Evolutionary conservation across 2,113 vertebrate species (phyloP).

Genomic region (Pelusios castaneus): DNA sequence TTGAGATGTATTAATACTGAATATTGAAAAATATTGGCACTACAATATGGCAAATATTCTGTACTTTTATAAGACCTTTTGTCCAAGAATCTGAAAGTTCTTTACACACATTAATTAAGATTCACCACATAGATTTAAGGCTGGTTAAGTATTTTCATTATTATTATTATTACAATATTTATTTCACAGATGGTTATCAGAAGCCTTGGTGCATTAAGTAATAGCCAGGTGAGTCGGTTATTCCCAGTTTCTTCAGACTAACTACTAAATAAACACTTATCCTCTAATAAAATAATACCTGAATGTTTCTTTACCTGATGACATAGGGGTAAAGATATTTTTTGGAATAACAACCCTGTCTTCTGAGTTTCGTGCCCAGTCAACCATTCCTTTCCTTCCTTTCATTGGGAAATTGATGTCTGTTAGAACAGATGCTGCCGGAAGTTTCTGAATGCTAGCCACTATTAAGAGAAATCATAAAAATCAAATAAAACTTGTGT

Average conservation of each 20-base stretch:
- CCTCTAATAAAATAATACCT: neutral
- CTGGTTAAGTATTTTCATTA: neutral
- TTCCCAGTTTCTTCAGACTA: neutral
- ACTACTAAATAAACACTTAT: neutral
- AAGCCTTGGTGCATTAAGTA: neutral
- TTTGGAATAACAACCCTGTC: constrained; percentile 98
- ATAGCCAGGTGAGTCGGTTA: neutral
- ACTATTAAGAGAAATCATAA: constrained; percentile 79
- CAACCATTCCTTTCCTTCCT: constrained; percentile 99
- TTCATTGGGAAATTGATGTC: constrained; percentile 99
- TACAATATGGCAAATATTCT: neutral
- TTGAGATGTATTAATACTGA: neutral
- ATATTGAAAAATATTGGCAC: neutral
- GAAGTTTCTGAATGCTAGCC: constrained; percentile 98
- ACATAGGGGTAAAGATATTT: constrained; percentile 93
- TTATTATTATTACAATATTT: neutral
- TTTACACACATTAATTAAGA: neutral
- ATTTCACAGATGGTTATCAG: neutral
- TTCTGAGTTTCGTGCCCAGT: constrained; percentile 99
- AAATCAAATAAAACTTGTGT: neutral
- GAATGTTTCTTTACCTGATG: constrained; percentile 85
- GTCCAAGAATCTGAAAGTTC: neutral
- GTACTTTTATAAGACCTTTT: neutral
- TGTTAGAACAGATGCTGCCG: constrained; percentile 94
- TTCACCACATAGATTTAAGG: neutral